phyloP scores from a whole-genome alignment of 2,113 vertebrate species.

The Alligator sinensis region DNA sequence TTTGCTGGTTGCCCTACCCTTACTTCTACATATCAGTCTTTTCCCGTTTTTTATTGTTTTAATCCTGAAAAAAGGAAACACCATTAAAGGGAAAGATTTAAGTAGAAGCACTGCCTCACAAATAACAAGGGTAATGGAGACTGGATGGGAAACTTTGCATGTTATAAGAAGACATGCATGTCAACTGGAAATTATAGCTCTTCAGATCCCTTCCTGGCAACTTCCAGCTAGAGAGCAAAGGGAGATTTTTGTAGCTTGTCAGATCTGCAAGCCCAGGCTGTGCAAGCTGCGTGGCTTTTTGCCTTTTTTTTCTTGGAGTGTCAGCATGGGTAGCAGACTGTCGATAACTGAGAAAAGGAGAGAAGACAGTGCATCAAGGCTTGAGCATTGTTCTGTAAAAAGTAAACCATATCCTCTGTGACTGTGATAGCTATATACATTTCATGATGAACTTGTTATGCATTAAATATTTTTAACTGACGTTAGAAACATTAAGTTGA shows the following conservation, averaged over 20 bases:
- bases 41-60: not conserved
- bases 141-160: not conserved
- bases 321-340: not conserved
- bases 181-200: not conserved
- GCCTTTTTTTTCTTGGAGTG: not conserved
- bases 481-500: not conserved
- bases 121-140: fast-evolving
- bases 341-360: not conserved
- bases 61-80: not conserved
- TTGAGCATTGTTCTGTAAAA: not conserved
- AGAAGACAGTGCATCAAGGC: not conserved
- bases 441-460: not conserved
- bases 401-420: not conserved
- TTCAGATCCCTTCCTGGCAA: not conserved
- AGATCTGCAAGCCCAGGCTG: not conserved
- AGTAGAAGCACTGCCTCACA: not conserved
- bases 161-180: fast-evolving
- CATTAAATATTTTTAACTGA: not conserved
- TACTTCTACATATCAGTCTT: not conserved
- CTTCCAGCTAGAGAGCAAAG: not conserved
- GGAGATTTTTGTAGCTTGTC: not conserved
- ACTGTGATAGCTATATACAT: fast-evolving
- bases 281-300: not conserved
- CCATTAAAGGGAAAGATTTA: not conserved
- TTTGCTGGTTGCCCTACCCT: not conserved